Base-by-base conservation (phyloP, 2,797 vertebrate genomes). In the Tinamus major region DNA sequence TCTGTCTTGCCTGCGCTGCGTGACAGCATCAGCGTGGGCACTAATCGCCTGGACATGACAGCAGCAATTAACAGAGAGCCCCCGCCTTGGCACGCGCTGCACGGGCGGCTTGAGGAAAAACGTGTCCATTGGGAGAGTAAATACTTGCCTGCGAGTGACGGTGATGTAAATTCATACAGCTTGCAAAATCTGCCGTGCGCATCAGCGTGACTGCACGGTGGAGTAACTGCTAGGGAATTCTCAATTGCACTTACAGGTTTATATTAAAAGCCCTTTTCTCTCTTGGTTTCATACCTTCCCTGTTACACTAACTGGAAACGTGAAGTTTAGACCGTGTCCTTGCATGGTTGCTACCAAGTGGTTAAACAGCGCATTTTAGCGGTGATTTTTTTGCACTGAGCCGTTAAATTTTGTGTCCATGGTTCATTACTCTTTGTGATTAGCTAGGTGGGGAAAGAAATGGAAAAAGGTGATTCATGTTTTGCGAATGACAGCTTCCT, bases 1-100 rank as follows among this genome's bases (percentile, higher is more conserved):
- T 68, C 24, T 58, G 35, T 83, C 81, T 91, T 88, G 37, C 70
- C 46, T 88, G 62, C 76, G 12, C n/a, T 85, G 15, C 27, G 1
- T 89, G 89, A 79, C 85, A 83, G 41, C 44, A 83, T 87, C 86
- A 79, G 37, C 75, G 82, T 85, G 84, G 96, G 84, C 74, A 83
- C 51, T 79, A 94, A 90, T 9, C 56, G 76, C 84, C 70, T 56
- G 76, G 62, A 88, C 88, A 70, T 79, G 11, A 85, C 79, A 91
- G 56, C 15, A 91, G 75, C 79, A 88, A 58, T 82, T 93, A 87
- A 58, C 14, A 78, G 77, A 61, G 2, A 93, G 67, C 79, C 82
- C 81, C 85, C 81, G 74, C 53, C 92, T 93, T 10, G 1, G 48
- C 48, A 10, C 23, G 48, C 23, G 48, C 48, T 24, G 48, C 48